Percentiles rank a stretch among this genome's conserved stretches.
Evolutionary conservation across 2,888 invertebrate species (phyloP).

Genomic region (Lacanobia wlatinum): DNA sequence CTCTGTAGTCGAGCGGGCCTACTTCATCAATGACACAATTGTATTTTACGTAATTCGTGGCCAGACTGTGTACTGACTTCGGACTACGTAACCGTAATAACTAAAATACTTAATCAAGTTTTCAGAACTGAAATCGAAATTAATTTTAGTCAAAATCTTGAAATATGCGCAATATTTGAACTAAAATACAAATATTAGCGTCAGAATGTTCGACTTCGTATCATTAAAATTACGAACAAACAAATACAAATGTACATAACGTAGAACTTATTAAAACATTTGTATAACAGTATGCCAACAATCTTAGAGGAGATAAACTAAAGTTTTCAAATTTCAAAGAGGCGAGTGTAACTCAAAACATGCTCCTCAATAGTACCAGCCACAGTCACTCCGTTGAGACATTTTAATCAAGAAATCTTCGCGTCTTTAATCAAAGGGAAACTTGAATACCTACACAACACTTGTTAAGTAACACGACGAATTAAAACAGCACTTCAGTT

Average conservation of each 20-base stretch:
- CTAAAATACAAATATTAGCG: conserved; percentile 21
- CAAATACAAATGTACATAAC: conserved; percentile 45
- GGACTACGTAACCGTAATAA: conserved; percentile 9
- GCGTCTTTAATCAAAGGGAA: conserved; percentile 82
- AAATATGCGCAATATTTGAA: background rate
- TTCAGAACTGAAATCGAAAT: background rate
- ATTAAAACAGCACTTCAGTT: conserved; percentile 52
- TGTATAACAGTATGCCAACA: conserved; percentile 60
- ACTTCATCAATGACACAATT: conserved; percentile 54
- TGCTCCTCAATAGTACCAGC: conserved; percentile 64
- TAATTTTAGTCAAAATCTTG: background rate
- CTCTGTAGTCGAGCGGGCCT: conserved; percentile 28
- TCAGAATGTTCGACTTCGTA: conserved; percentile 10
- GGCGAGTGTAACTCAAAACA: conserved; percentile 65
- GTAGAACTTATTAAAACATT: conserved; percentile 55
- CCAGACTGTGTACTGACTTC: conserved; percentile 11
- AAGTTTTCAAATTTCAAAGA: conserved; percentile 79
- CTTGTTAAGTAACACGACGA: conserved; percentile 68
- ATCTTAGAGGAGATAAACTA: conserved; percentile 61
- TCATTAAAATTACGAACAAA: conserved; percentile 35
- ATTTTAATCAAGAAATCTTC: conserved; percentile 85
- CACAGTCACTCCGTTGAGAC: conserved; percentile 69
- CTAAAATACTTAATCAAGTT: conserved; percentile 1
- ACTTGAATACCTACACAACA: conserved; percentile 78
- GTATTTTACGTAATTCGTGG: conserved; percentile 40